phyloP scores from a whole-genome alignment of 2,113 vertebrate genomes.

The Eretmochelys imbricata region DNA sequence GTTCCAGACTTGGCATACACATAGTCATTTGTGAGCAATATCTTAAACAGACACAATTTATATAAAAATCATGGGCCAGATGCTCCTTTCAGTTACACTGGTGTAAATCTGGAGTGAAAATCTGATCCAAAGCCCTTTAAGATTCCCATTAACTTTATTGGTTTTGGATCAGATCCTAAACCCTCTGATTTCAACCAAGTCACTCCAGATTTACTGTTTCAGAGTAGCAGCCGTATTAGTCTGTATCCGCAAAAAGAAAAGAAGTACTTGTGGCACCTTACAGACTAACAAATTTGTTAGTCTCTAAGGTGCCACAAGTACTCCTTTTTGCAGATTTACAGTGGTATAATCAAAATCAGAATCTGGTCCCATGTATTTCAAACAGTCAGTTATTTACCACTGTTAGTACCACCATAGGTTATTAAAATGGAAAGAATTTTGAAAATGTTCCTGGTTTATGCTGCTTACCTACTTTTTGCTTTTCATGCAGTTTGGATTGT shows the following conservation, averaged over 20 bases:
- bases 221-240: too few species aligned
- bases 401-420: background rate
- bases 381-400: background rate
- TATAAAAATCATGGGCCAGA: accelerated
- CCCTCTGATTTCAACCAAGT: background rate
- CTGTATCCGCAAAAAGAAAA: too few species aligned
- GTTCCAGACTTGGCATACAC: conserved; percentile 10
- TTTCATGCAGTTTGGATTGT: accelerated
- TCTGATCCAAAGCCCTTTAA: background rate
- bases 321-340: background rate
- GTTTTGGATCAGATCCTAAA: background rate
- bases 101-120: background rate
- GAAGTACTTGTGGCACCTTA: too few species aligned
- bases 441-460: background rate
- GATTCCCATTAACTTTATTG: background rate
- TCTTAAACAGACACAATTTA: accelerated
- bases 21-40: background rate
- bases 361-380: background rate
- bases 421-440: background rate
- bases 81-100: accelerated
- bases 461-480: background rate
- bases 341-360: background rate
- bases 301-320: too few species aligned
- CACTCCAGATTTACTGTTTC: background rate
- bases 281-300: too few species aligned